Conservation (phyloP, 1,140 invertebrate species). For the Papilio dardanus region DNA sequence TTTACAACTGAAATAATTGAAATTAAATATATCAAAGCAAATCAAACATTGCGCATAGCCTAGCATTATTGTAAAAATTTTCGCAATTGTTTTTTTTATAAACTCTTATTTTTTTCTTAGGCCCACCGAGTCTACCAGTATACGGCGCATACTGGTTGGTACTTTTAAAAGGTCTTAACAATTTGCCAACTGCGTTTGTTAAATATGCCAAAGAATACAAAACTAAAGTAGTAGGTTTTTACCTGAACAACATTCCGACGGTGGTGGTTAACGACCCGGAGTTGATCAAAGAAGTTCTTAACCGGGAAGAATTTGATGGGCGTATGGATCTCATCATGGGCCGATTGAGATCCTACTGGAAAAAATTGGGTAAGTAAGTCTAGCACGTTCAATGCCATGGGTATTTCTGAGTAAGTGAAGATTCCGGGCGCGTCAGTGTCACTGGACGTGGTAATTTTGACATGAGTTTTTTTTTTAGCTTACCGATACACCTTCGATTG, state of each 20-base stretch:
- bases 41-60: no score
- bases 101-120: slow-evolving; percentile 45
- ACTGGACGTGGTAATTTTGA: no score
- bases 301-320: slow-evolving; percentile 70
- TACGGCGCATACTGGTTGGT: slow-evolving; percentile 70
- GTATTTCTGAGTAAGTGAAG: no score
- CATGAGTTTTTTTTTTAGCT: no score
- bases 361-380: slow-evolving; percentile 64
- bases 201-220: slow-evolving; percentile 62
- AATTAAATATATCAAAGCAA: no score
- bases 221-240: slow-evolving; percentile 67
- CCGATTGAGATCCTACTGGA: slow-evolving; percentile 68
- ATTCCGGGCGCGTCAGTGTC: no score
- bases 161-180: slow-evolving; percentile 52
- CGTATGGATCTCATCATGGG: slow-evolving; percentile 66
- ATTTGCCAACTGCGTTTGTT: slow-evolving; percentile 53
- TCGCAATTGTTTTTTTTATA: neutral
- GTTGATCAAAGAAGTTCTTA: slow-evolving; percentile 68
- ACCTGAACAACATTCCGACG: slow-evolving; percentile 59
- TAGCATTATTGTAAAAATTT: neutral
- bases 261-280: slow-evolving; percentile 67
- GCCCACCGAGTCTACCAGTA: slow-evolving; percentile 67
- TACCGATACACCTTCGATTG: no score
- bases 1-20: no score
- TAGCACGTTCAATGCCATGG: no score